Evolutionary conservation across 23 tunicate genomes (phyloP).

Genomic region (Halocynthia roretzi): DNA sequence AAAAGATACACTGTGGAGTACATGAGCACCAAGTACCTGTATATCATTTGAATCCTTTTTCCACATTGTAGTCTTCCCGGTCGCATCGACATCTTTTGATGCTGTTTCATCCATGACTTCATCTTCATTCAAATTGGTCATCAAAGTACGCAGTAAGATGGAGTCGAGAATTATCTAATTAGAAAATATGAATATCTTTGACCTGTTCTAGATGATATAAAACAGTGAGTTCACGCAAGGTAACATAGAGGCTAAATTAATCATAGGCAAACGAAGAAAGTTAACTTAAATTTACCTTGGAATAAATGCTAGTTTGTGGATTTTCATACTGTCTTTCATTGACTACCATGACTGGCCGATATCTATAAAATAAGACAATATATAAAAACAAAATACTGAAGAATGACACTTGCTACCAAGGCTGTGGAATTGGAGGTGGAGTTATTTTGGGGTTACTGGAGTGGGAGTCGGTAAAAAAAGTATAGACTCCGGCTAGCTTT

Average conservation of each 20-base stretch:
- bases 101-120: conserved; percentile 28
- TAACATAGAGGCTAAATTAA: too few species aligned
- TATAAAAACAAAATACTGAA: too few species aligned
- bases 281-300: conserved; percentile 35
- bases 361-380: conserved; percentile 23
- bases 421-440: too few species aligned
- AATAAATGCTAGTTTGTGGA: conserved; percentile 50
- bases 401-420: too few species aligned
- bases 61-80: conserved; percentile 4
- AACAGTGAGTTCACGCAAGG: too few species aligned
- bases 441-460: too few species aligned
- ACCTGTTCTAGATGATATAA: too few species aligned
- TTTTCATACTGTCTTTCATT: conserved; percentile 42
- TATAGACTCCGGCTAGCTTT: too few species aligned
- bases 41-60: neutral
- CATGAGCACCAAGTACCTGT: too few species aligned
- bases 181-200: neutral
- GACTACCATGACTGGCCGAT: conserved; percentile 54
- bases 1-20: neutral
- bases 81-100: neutral
- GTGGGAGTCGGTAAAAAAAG: too few species aligned
- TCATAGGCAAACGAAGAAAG: too few species aligned
- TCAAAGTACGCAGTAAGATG: conserved; percentile 29
- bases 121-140: conserved; percentile 11
- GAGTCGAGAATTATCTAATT: conserved; percentile 54